Evolutionary conservation across 2,888 invertebrate genomes (phyloP), one percentile per base, ranked within the genome.

Genomic region (Blastobasis adustella): DNA sequence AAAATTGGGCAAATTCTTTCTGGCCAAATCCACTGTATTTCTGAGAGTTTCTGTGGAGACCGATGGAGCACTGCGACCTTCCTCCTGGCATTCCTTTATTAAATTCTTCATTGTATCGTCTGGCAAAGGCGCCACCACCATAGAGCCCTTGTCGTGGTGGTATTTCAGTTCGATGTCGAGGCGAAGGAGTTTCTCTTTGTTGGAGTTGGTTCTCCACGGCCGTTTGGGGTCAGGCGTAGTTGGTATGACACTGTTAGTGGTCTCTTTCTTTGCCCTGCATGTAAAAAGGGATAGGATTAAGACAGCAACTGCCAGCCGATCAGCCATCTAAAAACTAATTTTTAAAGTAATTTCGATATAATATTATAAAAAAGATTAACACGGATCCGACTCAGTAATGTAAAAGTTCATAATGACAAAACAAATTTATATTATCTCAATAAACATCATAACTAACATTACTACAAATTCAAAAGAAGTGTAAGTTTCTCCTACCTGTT

Each of bases 161-260:
- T 76, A 67, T 58, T 79, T 82, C 1, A 87, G 58, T 51, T 85
- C 81, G 47, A 64, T 70, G 39, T 87, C 78, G 37, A 87, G 79
- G 6, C 83, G 79, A 4, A 81, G 56, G 3, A 87, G 66, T 53
- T 73, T 82, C 55, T 87, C 87, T 58, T 76, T 82, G 51, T 62
- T 76, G 0, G 83, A 73, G 55, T 87, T 67, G 4, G 79, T 85
- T 5, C 86, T 76, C 87, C 87, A 86, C 0, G 84, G 84, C 43
- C 80, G 67, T 51, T 82, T 84, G 0, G 79, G 76, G 54, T 87
- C 86, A 4, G 65, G 47, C 4, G 54, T 61, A 1, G 56, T 56
- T 6, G 64, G 36, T 3, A 61, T 45, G 5, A 57, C 49, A 42
- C 57, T 62, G 4, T 70, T 67, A 0, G 56, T 7, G 8, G 53